Evolutionary conservation across 2,113 vertebrate species (phyloP).

Genomic region (Rhinoderma darwinii): DNA sequence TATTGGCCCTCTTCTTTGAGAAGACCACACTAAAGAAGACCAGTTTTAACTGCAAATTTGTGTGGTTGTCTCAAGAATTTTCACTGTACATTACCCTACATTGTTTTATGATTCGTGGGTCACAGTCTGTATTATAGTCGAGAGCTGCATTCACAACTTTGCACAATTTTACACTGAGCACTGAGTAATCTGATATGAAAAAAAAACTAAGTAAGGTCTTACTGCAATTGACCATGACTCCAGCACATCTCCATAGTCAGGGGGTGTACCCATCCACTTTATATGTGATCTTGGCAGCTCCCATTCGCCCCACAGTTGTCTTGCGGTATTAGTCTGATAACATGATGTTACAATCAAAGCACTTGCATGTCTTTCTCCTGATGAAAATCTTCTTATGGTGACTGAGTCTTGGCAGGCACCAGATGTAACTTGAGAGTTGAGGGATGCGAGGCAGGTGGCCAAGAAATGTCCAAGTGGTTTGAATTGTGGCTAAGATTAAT

Average conservation of each 20-base stretch:
- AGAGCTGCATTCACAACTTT: background rate
- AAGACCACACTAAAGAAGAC: too few species aligned
- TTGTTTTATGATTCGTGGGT: background rate
- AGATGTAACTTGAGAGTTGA: constrained; percentile 47
- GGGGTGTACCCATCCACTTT: background rate
- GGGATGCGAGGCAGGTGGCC: constrained; percentile 37
- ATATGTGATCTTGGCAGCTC: background rate
- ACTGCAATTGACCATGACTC: background rate
- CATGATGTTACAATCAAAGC: constrained; percentile 18
- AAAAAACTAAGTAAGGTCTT: too few species aligned
- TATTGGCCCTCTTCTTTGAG: too few species aligned
- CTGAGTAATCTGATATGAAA: too few species aligned
- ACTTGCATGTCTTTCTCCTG: constrained; percentile 25
- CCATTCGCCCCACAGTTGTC: background rate
- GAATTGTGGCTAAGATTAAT: constrained; percentile 50
- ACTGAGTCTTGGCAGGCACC: constrained; percentile 45
- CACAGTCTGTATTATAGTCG: background rate
- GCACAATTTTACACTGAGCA: background rate
- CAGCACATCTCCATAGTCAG: background rate
- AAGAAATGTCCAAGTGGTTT: constrained; percentile 51
- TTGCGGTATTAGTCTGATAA: background rate
- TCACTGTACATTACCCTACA: background rate
- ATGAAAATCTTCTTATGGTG: background rate
- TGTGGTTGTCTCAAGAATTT: background rate
- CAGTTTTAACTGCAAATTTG: too few species aligned